phyloP scores from a whole-genome alignment of 2,113 vertebrate genomes.

The Charadrius vociferus region DNA sequence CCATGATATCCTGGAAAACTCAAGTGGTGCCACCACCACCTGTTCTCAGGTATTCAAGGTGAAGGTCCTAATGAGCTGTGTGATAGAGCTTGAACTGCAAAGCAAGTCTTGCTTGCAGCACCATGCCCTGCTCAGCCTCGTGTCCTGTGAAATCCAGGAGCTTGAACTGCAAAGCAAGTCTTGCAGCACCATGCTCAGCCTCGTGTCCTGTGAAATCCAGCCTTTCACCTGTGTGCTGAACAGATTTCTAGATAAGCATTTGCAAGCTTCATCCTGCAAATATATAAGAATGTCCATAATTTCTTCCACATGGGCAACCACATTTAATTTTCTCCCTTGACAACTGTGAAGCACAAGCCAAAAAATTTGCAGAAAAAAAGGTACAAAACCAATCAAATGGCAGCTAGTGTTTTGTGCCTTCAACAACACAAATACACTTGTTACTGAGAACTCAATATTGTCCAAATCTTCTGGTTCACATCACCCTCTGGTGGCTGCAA shows the following conservation, averaged over 20 bases:
- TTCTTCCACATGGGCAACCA: neutral
- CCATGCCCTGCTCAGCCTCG: neutral
- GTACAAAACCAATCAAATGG: neutral
- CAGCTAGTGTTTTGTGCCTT: neutral
- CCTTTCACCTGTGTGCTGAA: neutral
- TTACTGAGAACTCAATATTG: neutral
- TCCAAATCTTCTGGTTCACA: neutral
- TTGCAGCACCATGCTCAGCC: neutral
- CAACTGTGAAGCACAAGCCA: neutral
- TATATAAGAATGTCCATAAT: neutral
- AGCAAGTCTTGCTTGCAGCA: neutral
- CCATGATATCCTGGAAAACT: neutral
- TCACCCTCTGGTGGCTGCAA: slow-evolving; percentile 35
- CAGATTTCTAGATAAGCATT: neutral
- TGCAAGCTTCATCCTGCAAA: neutral
- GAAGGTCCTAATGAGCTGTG: neutral
- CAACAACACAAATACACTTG: neutral
- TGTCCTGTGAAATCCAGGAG: neutral
- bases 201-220: neutral
- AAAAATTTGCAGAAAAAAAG: neutral
- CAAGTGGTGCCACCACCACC: neutral
- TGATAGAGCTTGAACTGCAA: neutral
- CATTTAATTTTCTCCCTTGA: neutral
- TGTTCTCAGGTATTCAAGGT: neutral
- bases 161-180: neutral